Evolutionary conservation across 2,797 vertebrate species (phyloP).

Genomic region (Tapirus indicus): DNA sequence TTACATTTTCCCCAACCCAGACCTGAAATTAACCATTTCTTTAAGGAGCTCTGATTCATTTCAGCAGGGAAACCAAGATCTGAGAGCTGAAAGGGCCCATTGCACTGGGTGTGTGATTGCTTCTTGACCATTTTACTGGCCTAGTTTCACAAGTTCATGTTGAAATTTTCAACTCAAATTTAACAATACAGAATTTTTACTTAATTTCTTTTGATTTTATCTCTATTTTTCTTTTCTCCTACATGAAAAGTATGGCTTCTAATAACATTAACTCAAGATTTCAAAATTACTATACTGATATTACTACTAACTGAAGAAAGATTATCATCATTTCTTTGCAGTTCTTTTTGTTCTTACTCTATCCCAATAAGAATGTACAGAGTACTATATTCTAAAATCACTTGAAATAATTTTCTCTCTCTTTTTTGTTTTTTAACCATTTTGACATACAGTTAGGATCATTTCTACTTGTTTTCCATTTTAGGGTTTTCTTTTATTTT

Average conservation of each 20-base stretch:
- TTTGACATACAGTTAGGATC: background rate
- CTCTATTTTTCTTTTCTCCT: background rate
- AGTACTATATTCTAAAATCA: background rate
- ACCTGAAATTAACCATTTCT: slow-evolving; percentile 15
- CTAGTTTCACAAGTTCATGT: slow-evolving; percentile 49
- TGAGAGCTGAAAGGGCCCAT: background rate
- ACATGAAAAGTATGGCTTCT: background rate
- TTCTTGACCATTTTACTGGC: slow-evolving; percentile 23
- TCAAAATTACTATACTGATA: slow-evolving; percentile 16
- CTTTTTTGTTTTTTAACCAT: background rate
- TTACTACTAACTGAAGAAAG: background rate
- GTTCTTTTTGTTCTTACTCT: slow-evolving; percentile 43
- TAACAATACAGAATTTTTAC: slow-evolving; percentile 11
- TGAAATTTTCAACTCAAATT: slow-evolving; percentile 11
- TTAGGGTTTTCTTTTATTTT: slow-evolving; percentile 12
- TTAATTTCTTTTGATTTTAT: background rate
- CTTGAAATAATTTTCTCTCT: slow-evolving; percentile 31
- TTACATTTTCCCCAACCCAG: background rate
- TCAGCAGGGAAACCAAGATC: background rate
- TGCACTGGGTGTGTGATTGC: background rate
- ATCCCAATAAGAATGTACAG: background rate
- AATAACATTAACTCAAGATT: background rate
- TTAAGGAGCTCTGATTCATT: background rate
- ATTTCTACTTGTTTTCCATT: slow-evolving; percentile 38
- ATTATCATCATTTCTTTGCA: slow-evolving; percentile 30